Conservation (phyloP, 2,113 vertebrate genomes). For the Sialia sialis region DNA sequence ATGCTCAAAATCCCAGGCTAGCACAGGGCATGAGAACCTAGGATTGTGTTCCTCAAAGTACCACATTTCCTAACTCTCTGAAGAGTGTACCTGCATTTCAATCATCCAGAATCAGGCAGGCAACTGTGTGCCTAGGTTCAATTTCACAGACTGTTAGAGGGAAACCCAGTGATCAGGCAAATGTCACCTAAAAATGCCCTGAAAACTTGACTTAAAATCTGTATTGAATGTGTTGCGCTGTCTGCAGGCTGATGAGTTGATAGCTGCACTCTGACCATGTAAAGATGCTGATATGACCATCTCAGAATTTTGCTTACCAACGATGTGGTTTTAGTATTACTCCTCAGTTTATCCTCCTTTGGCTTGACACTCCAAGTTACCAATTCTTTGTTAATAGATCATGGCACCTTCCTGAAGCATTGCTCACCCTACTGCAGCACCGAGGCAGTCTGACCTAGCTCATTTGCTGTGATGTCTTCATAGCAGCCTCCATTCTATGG, state of each 20-base stretch:
- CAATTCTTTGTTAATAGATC: neutral
- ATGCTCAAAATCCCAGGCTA: neutral
- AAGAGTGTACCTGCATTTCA: neutral
- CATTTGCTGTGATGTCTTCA: neutral
- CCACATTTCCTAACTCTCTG: neutral
- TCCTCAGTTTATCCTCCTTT: neutral
- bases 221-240: neutral
- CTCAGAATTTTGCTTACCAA: neutral
- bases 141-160: neutral
- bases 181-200: neutral
- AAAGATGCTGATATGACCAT: rapidly evolving
- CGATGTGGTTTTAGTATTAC: neutral
- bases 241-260: neutral
- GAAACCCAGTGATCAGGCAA: neutral
- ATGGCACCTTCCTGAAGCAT: neutral
- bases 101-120: neutral
- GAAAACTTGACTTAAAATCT: neutral
- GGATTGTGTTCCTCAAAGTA: neutral
- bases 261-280: neutral
- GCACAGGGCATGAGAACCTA: neutral
- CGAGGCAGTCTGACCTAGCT: neutral
- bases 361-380: neutral
- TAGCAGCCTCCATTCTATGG: neutral
- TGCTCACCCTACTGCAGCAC: neutral
- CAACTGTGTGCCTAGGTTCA: neutral